Conservation (phyloP, 2,888 invertebrate genomes). For the Caenorhabditis sulstoni region DNA sequence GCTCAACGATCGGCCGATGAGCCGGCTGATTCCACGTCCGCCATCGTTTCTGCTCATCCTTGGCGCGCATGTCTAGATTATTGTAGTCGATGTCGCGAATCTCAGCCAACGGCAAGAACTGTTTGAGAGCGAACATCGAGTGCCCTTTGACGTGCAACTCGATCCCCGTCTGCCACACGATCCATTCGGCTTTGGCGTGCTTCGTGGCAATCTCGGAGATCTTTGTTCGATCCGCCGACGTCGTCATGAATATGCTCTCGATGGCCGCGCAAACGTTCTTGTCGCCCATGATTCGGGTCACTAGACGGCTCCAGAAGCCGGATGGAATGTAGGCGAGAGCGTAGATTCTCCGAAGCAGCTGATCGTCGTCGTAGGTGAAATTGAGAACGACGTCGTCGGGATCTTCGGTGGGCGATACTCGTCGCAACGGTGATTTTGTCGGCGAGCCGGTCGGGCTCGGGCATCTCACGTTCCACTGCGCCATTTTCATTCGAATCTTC, state of each 20-base stretch:
- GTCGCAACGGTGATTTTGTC: conserved; percentile 35
- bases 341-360: conserved; percentile 81
- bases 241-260: conserved; percentile 64
- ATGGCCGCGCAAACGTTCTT: conserved; percentile 65
- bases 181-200: conserved; percentile 86
- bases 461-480: conserved; percentile 58
- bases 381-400: conserved; percentile 54
- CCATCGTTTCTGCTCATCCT: conserved; percentile 76
- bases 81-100: conserved; percentile 78
- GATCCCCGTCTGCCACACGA: conserved; percentile 93
- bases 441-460: conserved; percentile 49
- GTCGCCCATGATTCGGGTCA: conserved; percentile 85
- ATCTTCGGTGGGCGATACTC: conserved; percentile 22
- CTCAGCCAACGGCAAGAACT: conserved; percentile 83
- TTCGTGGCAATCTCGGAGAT: conserved; percentile 49
- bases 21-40: conserved; percentile 57
- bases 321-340: conserved; percentile 95
- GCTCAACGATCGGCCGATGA: conserved; percentile 70
- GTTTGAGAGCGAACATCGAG: conserved; percentile 89
- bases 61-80: conserved; percentile 61
- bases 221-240: conserved; percentile 43
- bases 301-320: conserved; percentile 96
- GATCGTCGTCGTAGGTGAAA: conserved; percentile 63
- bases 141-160: conserved; percentile 87
- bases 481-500: conserved; percentile 68